Conservation (phyloP, 2,888 invertebrate species). For the Drosophila anomalipes region DNA sequence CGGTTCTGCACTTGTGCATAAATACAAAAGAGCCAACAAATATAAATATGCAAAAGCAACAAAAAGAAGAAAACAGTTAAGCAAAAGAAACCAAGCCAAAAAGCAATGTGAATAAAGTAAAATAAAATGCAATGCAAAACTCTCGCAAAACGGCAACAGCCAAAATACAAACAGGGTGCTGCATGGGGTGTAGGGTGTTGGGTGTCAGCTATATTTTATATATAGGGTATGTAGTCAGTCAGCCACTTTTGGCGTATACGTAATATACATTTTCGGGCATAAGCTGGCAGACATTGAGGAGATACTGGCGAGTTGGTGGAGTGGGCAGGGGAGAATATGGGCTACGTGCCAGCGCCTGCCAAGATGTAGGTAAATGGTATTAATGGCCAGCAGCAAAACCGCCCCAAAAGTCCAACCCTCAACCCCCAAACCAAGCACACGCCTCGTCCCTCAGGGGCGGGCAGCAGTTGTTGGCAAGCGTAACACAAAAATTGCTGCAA, state of each 20-base stretch:
- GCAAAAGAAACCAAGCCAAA: slow-evolving; percentile 10
- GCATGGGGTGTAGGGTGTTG: background rate
- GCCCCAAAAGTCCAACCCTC: background rate
- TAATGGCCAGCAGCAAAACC: slow-evolving; percentile 60
- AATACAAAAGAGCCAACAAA: slow-evolving; percentile 55
- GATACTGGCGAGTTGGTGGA: background rate
- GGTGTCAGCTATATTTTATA: background rate
- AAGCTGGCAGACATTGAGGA: slow-evolving; percentile 2
- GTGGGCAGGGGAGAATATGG: background rate
- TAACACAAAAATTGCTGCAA: slow-evolving; percentile 78
- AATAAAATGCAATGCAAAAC: slow-evolving; percentile 69
- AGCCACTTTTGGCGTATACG: slow-evolving; percentile 74
- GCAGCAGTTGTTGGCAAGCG: slow-evolving; percentile 80
- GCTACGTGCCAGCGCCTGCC: slow-evolving; percentile 55
- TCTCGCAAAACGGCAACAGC: slow-evolving; percentile 43
- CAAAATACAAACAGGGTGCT: slow-evolving; percentile 26
- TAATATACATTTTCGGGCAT: slow-evolving; percentile 67
- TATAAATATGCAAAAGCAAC: slow-evolving; percentile 20
- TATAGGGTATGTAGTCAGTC: slow-evolving; percentile 50
- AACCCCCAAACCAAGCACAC: background rate
- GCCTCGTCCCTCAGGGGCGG: slow-evolving; percentile 25
- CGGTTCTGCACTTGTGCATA: slow-evolving; percentile 78
- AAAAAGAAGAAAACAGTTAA: slow-evolving; percentile 7
- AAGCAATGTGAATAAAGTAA: slow-evolving; percentile 56
- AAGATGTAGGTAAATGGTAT: slow-evolving; percentile 74